Base-by-base conservation (phyloP, 2,113 vertebrate species). In the Ochotona princeps region DNA sequence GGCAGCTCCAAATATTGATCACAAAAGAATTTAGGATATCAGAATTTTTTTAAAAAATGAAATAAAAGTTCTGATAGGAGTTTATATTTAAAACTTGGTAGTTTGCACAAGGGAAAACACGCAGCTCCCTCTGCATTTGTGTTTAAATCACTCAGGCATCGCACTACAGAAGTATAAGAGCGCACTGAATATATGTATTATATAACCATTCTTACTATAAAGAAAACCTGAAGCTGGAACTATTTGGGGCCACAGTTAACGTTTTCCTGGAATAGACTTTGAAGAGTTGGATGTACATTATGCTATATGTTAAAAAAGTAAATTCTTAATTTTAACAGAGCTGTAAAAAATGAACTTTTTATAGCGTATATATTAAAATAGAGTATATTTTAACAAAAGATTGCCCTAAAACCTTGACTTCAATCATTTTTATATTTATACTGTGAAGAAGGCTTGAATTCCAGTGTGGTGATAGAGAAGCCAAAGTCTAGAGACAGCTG, bases 361-460 rank as follows among this genome's bases (percentile, higher is more conserved):
- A 95, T 97, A 98, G 96, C 96, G 96, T 96, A 96, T 97, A 96
- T 90, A 97, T 97, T 97, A 96, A 96, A 93, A 95, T 92, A 96
- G 93, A 97, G 83, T 97, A 76, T 98, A 97, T 98, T 98, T 98
- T 97, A 97, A 94, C 94, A 96, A 94, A 96, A 66, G 94, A 97
- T 88, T 96, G 92, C 73, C 83, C 76, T 79, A 95, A 92, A 97
- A 84, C 49, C 94, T 90, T 95, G 92, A 95, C 90, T 92, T 89
- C 0, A 63, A 63, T 84, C 81, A 92, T 93, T 96, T 21, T 96
- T 84, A 26, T 96, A 63, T 96, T 96, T 97, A 96, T 93, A 96
- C 96, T 95, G 80, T 47, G 78, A 94, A 92, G 94, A 78, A 88
- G 75, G 91, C 82, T 95, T 80, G 83, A 38, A 32, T 66, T 95